Evolutionary conservation across 1,140 invertebrate species (phyloP).

Genomic region (Homalodisca vitripennis): DNA sequence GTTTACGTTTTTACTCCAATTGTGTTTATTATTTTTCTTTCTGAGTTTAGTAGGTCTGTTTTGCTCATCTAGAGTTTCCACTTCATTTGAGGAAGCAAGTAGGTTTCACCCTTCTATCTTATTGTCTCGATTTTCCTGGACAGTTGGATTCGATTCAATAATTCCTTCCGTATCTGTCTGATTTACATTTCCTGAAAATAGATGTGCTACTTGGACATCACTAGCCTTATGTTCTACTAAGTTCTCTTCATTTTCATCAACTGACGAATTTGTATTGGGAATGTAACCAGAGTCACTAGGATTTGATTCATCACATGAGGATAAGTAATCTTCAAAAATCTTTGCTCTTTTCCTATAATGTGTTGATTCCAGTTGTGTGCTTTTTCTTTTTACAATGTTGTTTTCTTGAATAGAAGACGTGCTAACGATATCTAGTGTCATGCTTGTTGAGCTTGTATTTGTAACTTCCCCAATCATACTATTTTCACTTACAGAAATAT

Average conservation of each 20-base stretch:
- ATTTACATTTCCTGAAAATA: background rate
- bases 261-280: background rate
- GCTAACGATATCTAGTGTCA: too few relatives aligned
- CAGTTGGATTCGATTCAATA: background rate
- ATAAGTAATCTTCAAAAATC: constrained; percentile 33
- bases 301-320: background rate
- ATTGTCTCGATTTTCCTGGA: background rate
- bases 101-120: background rate
- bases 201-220: background rate
- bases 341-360: constrained; percentile 40
- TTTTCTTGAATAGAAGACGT: too few relatives aligned
- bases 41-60: constrained; percentile 18
- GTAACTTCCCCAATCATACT: too few relatives aligned
- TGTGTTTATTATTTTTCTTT: constrained; percentile 24
- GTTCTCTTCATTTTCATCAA: background rate
- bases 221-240: background rate
- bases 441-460: too few relatives aligned
- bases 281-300: constrained; percentile 1
- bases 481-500: too few relatives aligned
- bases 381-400: background rate
- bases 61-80: background rate
- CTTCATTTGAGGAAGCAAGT: background rate
- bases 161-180: background rate
- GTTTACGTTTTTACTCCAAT: constrained; percentile 16
- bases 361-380: background rate